These are phyloP conservation scores for Paramormyrops hopkinsi DNA, from an alignment of 2,797 vertebrate genomes.

Conservation along the genomic window DNA sequence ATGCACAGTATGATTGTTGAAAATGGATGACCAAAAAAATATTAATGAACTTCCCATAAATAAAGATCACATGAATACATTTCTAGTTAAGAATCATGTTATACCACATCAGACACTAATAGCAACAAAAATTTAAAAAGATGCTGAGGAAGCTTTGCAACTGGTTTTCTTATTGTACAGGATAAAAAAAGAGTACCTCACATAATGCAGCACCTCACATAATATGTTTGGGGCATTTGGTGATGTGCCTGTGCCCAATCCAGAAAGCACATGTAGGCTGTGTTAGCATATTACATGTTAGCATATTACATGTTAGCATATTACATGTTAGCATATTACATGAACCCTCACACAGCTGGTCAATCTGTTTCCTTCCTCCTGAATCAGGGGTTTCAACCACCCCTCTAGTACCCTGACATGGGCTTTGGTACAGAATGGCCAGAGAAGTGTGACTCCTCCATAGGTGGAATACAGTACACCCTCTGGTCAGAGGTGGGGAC, in stretches of 20 bases:
- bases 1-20: background rate
- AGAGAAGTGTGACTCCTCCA: background rate
- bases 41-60: background rate
- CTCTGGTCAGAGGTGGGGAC: background rate
- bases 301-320: too few relatives aligned
- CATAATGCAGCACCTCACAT: background rate
- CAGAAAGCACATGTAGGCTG: background rate
- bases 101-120: background rate
- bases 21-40: background rate
- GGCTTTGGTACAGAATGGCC: background rate
- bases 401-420: background rate
- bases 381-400: background rate
- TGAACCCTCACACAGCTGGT: background rate
- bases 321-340: background rate
- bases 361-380: background rate
- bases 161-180: background rate
- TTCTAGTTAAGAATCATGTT: background rate
- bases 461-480: background rate
- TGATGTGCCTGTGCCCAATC: background rate
- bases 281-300: background rate
- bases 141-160: background rate
- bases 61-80: background rate
- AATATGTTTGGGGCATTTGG: background rate
- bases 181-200: background rate
- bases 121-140: background rate